Evolutionary conservation across 64 coral and sea anemone genomes (phyloP).

Genomic region (Stylophora pistillata): DNA sequence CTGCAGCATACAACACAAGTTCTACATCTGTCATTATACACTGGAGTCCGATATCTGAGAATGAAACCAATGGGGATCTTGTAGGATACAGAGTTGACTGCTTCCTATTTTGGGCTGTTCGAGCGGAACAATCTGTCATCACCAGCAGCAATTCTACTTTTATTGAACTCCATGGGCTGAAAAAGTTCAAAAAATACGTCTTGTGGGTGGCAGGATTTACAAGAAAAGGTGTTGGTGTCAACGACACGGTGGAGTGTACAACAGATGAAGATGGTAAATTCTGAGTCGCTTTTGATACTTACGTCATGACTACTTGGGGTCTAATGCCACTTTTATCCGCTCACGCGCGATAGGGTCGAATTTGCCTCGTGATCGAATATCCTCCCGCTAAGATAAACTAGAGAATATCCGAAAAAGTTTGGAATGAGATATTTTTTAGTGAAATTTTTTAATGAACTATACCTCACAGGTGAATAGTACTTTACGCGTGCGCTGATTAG

Average conservation of each 20-base stretch:
- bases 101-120: neutral
- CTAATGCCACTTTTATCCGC: neutral
- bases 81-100: conserved; percentile 52
- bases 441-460: too few relatives aligned
- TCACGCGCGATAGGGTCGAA: neutral
- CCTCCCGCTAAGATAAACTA: too few relatives aligned
- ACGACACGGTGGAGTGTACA: conserved; percentile 5
- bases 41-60: conserved; percentile 13
- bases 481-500: too few relatives aligned
- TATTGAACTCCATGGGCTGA: conserved; percentile 2
- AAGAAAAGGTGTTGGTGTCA: conserved; percentile 12
- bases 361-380: too few relatives aligned
- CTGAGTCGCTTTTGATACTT: neutral
- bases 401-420: too few relatives aligned
- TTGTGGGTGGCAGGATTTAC: conserved; percentile 45
- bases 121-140: neutral
- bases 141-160: neutral
- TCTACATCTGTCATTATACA: conserved; percentile 14
- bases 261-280: conserved; percentile 64
- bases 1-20: conserved; percentile 7
- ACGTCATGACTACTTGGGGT: neutral
- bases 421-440: too few relatives aligned
- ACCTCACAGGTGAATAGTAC: too few relatives aligned
- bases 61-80: conserved; percentile 16
- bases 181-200: conserved; percentile 15